phyloP scores from a whole-genome alignment of 2,797 vertebrate genomes.

The Glossophaga mutica region DNA sequence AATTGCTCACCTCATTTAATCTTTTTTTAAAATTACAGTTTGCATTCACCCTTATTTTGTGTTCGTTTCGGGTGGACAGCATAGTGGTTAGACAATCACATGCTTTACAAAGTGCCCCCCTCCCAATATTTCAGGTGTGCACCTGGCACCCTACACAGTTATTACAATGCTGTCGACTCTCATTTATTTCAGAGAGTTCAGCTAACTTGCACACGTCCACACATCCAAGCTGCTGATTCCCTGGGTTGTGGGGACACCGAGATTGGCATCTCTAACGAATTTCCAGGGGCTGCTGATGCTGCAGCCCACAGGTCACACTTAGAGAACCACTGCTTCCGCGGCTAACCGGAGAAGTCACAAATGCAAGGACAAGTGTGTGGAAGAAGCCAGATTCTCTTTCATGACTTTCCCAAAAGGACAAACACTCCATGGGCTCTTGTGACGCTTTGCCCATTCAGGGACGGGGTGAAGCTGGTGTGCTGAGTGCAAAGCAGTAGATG shows the following conservation, averaged over 20 bases:
- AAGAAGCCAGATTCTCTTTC: background rate
- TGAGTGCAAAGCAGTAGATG: background rate
- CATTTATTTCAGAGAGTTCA: background rate
- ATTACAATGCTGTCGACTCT: background rate
- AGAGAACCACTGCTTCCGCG: background rate
- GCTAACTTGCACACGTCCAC: background rate
- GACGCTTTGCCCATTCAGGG: background rate
- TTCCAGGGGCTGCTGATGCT: background rate
- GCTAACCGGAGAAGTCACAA: background rate
- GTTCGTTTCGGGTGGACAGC: background rate
- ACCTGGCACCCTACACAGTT: background rate
- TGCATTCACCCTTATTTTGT: background rate
- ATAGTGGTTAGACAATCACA: background rate
- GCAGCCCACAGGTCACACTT: too few relatives aligned
- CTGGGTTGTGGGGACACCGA: background rate
- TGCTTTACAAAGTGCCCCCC: background rate
- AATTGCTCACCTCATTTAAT: background rate
- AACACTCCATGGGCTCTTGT: background rate
- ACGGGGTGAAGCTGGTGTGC: accelerated
- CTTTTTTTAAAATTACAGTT: background rate
- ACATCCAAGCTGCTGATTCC: background rate
- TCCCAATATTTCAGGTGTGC: background rate
- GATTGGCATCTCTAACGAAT: background rate
- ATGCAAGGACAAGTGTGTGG: background rate
- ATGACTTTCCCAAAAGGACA: background rate